A percentile compares a stretch with the other conserved stretches of the same genome.
These are phyloP conservation scores for Drosophila ustulata DNA, from an alignment of 2,888 invertebrate genomes.

Conservation along the genomic window DNA sequence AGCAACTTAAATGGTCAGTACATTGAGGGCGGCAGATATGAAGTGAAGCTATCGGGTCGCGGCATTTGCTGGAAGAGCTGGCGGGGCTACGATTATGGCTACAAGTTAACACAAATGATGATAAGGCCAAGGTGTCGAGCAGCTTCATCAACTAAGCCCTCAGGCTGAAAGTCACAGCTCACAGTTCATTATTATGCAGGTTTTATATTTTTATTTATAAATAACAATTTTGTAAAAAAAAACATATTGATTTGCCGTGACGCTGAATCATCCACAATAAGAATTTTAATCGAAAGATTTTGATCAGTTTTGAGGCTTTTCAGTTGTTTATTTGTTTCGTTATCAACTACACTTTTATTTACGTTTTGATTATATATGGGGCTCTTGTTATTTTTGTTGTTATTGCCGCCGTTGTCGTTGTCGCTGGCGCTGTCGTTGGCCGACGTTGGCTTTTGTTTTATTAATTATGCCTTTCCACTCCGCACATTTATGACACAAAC, in stretches of 20 bases:
- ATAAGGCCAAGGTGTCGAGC: slow-evolving; percentile 85
- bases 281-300: slow-evolving; percentile 26
- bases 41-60: slow-evolving; percentile 85
- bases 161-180: slow-evolving; percentile 6
- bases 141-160: slow-evolving; percentile 16
- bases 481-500: slow-evolving; percentile 37
- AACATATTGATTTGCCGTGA: slow-evolving; percentile 29
- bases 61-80: slow-evolving; percentile 90
- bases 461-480: slow-evolving; percentile 25
- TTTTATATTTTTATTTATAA: not conserved
- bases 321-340: slow-evolving; percentile 31
- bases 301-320: slow-evolving; percentile 30
- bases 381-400: slow-evolving; percentile 19
- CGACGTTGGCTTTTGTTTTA: slow-evolving; percentile 27
- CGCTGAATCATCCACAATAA: slow-evolving; percentile 34
- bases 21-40: slow-evolving; percentile 80
- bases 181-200: slow-evolving; percentile 15
- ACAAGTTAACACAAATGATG: slow-evolving; percentile 88
- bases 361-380: slow-evolving; percentile 66
- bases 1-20: slow-evolving; percentile 88
- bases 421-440: slow-evolving; percentile 10
- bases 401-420: slow-evolving; percentile 12
- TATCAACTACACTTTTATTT: slow-evolving; percentile 67
- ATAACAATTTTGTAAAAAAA: slow-evolving; percentile 10
- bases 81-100: slow-evolving; percentile 88